phyloP scores from a whole-genome alignment of 2,888 invertebrate species.

The Eledona agricola region DNA sequence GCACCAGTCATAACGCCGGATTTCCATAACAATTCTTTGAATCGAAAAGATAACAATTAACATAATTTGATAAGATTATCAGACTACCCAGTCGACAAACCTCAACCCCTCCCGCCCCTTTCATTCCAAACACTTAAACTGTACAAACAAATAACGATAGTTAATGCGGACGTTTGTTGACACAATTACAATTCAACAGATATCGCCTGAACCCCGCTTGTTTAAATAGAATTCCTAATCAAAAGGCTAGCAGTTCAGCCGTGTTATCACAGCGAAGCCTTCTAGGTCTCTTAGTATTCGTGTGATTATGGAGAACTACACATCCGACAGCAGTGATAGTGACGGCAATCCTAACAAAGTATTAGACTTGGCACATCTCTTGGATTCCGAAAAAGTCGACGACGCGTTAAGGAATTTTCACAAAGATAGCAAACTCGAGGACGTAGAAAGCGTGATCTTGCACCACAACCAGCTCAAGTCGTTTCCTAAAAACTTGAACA shows the following conservation, averaged over 20 bases:
- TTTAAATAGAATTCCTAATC: constrained; percentile 8
- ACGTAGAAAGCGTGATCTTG: constrained; percentile 79
- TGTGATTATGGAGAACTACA: constrained; percentile 77
- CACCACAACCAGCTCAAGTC: constrained; percentile 84
- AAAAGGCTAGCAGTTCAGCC: constrained; percentile 23
- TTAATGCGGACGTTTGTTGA: not conserved
- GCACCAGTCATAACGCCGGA: not conserved
- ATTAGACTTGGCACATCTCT: constrained; percentile 73
- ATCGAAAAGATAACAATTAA: not conserved
- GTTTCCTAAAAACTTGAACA: constrained; percentile 71
- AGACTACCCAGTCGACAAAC: too few species aligned
- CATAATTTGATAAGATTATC: not conserved
- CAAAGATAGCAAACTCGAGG: constrained; percentile 66
- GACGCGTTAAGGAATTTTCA: constrained; percentile 72
- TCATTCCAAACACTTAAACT: too few species aligned
- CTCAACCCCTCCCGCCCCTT: too few species aligned
- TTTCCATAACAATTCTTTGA: not conserved
- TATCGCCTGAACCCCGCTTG: constrained; percentile 12
- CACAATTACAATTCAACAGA: constrained; percentile 3
- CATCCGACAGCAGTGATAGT: constrained; percentile 84
- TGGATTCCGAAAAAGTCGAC: constrained; percentile 69
- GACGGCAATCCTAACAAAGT: constrained; percentile 68
- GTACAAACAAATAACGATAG: too few species aligned
- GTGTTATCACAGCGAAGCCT: constrained; percentile 17
- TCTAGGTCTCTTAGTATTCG: constrained; percentile 5